Base-by-base conservation (phyloP, 2,113 vertebrate species). In the Sakesphorus luctuosus region DNA sequence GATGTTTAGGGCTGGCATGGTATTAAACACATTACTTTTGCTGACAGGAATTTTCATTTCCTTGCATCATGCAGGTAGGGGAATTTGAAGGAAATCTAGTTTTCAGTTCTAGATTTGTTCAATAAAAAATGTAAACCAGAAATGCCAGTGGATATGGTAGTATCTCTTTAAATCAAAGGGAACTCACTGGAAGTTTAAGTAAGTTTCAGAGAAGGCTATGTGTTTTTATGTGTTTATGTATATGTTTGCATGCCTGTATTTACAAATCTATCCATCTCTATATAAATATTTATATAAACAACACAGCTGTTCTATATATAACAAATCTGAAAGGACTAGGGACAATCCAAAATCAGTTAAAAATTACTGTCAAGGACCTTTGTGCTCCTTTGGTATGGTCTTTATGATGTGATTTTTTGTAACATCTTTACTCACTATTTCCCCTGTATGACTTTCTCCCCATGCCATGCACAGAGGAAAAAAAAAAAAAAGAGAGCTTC, bases 1-100 rank as follows among this genome's bases (percentile, higher is more conserved):
- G 97, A 97, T 98, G 97, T 98, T 98, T 98, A 97, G 96, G 95
- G 87, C 94, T 97, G 94, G 95, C 94, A 74, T 67, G 86, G 97
- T 98, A 98, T 98, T 98, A 98, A 98, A 98, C 96, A 97, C 98
- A 98, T 98, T 98, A 98, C 96, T 98, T 98, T 96, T 96, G 93
- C 95, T 98, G 97, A 98, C 98, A 98, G 97, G 80, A 89, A 58
- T 98, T 98, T 98, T 98, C 97, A 98, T 98, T 98, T 98, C 66
- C 86, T 76, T 77, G 62, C 71, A 86, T 94, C 72, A 86, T 68
- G 74, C 91, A 97, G 94, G 97, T 97, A 71, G 67, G 94, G 82
- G 96, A 97, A 97, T 89, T 97, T 77, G 95, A 97, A 96, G 90
- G 62, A 98, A 97, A 97, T 97, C 93, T 96, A 96, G 84, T 97